Evolutionary conservation across 2,113 vertebrate species (phyloP).

Genomic region (Caretta caretta): DNA sequence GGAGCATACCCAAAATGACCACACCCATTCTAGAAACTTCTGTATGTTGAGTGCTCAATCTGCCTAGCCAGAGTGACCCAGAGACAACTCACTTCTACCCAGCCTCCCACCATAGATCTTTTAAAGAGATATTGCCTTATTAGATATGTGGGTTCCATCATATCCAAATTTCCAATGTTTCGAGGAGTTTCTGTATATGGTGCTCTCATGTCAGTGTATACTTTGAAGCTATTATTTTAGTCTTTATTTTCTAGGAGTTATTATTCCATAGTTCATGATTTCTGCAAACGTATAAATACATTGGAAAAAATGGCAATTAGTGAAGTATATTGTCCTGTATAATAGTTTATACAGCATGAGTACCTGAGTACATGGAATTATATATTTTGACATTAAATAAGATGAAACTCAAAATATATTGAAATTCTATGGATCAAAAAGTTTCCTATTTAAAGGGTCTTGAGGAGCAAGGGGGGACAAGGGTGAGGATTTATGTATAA

Average conservation of each 20-base stretch:
- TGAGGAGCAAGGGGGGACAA: background rate
- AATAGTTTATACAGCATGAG: background rate
- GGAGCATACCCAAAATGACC: no score
- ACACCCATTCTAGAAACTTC: no score
- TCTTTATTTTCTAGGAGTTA: background rate
- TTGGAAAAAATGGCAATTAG: background rate
- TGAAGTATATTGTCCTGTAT: no score
- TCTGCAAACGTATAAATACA: background rate
- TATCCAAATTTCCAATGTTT: background rate
- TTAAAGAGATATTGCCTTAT: no score
- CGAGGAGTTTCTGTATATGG: background rate
- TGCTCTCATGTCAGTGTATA: background rate
- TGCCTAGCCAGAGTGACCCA: no score
- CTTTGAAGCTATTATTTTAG: background rate
- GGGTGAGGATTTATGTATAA: background rate
- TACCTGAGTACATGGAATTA: background rate
- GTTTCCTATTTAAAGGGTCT: background rate
- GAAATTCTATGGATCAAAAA: background rate
- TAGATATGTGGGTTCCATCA: no score
- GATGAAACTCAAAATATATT: background rate
- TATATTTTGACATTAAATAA: background rate
- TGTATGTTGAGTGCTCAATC: no score
- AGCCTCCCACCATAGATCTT: no score
- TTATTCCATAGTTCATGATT: background rate
- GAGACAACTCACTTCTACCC: no score